Conservation (phyloP, 2,888 invertebrate species). For the Psylliodes chrysocephalus region DNA sequence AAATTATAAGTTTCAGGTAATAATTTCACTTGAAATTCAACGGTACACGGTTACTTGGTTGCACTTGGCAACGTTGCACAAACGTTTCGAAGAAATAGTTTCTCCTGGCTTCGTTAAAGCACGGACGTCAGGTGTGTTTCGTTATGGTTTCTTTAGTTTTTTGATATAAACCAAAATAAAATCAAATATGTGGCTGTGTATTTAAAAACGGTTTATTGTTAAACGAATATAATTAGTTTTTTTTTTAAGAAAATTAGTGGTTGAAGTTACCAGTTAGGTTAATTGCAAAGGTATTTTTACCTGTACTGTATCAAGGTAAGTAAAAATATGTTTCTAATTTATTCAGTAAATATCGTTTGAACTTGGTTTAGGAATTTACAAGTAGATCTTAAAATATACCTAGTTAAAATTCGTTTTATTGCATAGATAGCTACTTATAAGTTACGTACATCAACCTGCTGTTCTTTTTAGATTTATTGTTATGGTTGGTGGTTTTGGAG, state of each 20-base stretch:
- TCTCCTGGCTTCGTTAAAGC: conserved; percentile 28
- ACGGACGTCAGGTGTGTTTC: conserved; percentile 39
- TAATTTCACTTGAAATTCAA: conserved; percentile 12
- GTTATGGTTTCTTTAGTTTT: conserved; percentile 31
- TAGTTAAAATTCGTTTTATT: not conserved
- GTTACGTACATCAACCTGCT: not conserved
- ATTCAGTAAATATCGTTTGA: conserved; percentile 13
- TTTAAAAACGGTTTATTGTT: conserved; percentile 11
- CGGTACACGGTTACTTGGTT: not conserved
- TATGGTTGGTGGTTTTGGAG: conserved; percentile 14
- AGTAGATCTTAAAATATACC: not conserved
- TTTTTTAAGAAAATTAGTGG: not conserved
- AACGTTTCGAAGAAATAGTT: conserved; percentile 27
- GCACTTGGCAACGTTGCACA: conserved; percentile 24
- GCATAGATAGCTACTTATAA: not conserved
- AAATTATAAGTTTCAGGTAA: not conserved
- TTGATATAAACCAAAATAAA: conserved; percentile 14
- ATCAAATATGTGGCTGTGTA: conserved; percentile 27
- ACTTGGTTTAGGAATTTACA: conserved; percentile 5
- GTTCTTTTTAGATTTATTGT: not conserved
- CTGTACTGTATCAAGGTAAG: conserved; percentile 17
- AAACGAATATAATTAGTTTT: not conserved
- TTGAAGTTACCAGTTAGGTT: not conserved
- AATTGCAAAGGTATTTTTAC: conserved; percentile 9
- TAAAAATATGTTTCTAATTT: conserved; percentile 18